These are phyloP conservation scores for Ectemnius continuus DNA, from an alignment of 2,888 invertebrate genomes.

Conservation along the genomic window DNA sequence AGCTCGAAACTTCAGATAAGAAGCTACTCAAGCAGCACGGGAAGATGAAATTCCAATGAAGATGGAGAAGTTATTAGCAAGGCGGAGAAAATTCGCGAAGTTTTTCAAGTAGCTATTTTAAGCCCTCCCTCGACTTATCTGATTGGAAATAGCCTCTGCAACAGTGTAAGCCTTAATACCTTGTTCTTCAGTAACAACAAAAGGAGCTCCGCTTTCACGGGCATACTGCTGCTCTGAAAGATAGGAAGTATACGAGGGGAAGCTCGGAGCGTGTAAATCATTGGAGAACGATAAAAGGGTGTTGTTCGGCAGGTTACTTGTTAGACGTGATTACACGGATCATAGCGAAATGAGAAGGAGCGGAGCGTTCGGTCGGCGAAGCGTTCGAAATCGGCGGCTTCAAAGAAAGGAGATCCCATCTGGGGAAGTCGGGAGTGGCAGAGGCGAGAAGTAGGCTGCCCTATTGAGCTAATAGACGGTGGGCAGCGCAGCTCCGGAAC, in stretches of 20 bases:
- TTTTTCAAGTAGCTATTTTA: too few species aligned
- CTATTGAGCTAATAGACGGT: slow-evolving; percentile 24
- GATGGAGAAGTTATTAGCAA: too few species aligned
- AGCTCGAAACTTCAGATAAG: too few species aligned
- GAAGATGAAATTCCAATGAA: too few species aligned
- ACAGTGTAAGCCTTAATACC: too few species aligned
- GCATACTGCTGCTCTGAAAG: neutral
- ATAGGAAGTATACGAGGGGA: neutral
- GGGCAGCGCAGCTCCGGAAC: slow-evolving; percentile 33
- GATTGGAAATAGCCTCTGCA: too few species aligned
- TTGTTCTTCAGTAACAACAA: too few species aligned
- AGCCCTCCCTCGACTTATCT: too few species aligned
- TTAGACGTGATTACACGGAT: slow-evolving; percentile 38
- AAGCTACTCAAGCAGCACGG: too few species aligned
- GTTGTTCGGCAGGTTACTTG: slow-evolving; percentile 20
- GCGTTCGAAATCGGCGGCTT: slow-evolving; percentile 20
- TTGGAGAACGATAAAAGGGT: slow-evolving; percentile 21
- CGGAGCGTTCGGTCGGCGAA: neutral
- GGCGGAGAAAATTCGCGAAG: too few species aligned
- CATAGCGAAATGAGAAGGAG: slow-evolving; percentile 8
- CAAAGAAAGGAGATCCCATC: slow-evolving; percentile 16
- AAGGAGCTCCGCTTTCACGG: neutral
- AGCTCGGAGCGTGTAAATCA: slow-evolving; percentile 29
- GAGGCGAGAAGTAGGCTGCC: slow-evolving; percentile 1
- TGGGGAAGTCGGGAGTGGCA: slow-evolving; percentile 4